These are phyloP conservation scores for Volucella inanis DNA, from an alignment of 2,888 invertebrate genomes.

Conservation along the genomic window DNA sequence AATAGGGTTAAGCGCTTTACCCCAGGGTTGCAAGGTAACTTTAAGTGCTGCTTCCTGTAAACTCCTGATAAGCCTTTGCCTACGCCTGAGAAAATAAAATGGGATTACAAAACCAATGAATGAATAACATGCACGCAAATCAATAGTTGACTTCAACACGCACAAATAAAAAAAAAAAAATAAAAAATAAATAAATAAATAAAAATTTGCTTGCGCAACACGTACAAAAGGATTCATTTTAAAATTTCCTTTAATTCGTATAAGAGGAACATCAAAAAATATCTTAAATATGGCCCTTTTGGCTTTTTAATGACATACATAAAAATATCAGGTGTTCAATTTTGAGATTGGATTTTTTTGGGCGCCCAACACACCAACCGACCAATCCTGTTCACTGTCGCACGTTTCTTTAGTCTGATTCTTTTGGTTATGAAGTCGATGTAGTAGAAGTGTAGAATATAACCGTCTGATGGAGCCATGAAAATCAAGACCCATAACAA, in stretches of 20 bases:
- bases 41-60: conserved; percentile 61
- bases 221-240: conserved; percentile 53
- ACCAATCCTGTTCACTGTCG: conserved; percentile 1
- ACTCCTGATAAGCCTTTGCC: conserved; percentile 25
- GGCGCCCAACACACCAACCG: conserved; percentile 48
- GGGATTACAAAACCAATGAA: neutral
- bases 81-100: neutral
- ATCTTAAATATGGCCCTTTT: conserved; percentile 49
- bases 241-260: conserved; percentile 23
- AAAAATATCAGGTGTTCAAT: conserved; percentile 75
- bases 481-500: conserved; percentile 36
- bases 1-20: conserved; percentile 30
- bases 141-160: conserved; percentile 36
- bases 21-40: conserved; percentile 44
- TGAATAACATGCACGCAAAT: conserved; percentile 67
- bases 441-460: conserved; percentile 11
- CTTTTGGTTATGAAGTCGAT: conserved; percentile 4
- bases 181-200: neutral
- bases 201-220: conserved; percentile 54
- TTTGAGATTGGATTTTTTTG: conserved; percentile 68
- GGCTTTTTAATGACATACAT: conserved; percentile 66
- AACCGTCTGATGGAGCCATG: conserved; percentile 16
- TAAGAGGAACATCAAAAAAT: conserved; percentile 22
- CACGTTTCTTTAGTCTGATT: conserved; percentile 5
- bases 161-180: conserved; percentile 42